Conservation (phyloP, 2,113 vertebrate genomes). For the Sardina pilchardus region DNA sequence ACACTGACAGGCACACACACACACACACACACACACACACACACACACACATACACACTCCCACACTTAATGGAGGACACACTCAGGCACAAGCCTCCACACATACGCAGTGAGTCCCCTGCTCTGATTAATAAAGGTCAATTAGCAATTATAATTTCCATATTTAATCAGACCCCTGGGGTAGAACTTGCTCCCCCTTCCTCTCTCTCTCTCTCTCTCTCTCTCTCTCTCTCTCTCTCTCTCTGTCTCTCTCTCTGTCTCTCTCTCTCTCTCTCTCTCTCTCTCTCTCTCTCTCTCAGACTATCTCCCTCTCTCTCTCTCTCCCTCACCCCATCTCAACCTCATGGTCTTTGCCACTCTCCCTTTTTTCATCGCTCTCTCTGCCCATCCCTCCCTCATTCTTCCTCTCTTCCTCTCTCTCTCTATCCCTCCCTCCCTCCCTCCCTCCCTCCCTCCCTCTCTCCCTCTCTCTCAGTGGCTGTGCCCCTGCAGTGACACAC, state of each 20-base stretch:
- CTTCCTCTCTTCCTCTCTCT: conserved; percentile 15
- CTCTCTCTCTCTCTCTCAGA: not conserved
- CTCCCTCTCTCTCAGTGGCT: conserved; percentile 20
- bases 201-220: conserved; percentile 20
- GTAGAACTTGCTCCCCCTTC: conserved; percentile 54
- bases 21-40: conserved; percentile 27
- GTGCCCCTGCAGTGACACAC: conserved; percentile 21
- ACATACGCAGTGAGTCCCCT: conserved; percentile 48
- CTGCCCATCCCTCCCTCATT: not conserved
- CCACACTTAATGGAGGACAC: conserved; percentile 5
- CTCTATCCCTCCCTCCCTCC: conserved; percentile 39
- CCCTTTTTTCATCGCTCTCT: not conserved
- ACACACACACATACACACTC: conserved; percentile 24
- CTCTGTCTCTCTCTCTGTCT: conserved; percentile 49
- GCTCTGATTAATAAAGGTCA: conserved; percentile 79
- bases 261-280: not conserved
- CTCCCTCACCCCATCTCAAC: not conserved
- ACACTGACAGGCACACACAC: conserved; percentile 46
- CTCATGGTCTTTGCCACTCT: not conserved
- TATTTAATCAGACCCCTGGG: conserved; percentile 78
- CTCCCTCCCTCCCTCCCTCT: conserved; percentile 28
- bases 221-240: conserved; percentile 13
- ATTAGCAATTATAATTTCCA: conserved; percentile 80
- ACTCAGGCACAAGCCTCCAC: not conserved
- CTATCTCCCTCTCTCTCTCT: conserved; percentile 4